Evolutionary conservation across 2,888 invertebrate species (phyloP).

Genomic region (Lasiommata megera): DNA sequence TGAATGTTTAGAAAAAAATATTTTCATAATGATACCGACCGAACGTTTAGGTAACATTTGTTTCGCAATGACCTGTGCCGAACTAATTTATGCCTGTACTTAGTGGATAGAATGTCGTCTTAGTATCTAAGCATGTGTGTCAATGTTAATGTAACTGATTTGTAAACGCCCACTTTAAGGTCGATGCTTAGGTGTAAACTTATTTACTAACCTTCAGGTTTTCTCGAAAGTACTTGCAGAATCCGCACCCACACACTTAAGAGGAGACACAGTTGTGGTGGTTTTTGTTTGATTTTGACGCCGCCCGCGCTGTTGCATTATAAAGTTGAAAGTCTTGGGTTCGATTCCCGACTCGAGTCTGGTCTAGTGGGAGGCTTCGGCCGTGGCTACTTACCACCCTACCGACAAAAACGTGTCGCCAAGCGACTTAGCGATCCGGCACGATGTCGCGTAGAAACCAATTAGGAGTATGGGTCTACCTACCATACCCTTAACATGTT

Average conservation of each 20-base stretch:
- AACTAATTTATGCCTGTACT: conserved; percentile 3
- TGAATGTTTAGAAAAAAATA: no score
- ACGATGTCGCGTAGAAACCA: no score
- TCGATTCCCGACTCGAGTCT: no score
- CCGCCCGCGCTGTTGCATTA: no score
- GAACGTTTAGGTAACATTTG: not conserved
- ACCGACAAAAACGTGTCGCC: no score
- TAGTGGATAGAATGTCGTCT: conserved; percentile 48
- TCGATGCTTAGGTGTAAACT: conserved; percentile 50
- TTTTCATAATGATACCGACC: not conserved
- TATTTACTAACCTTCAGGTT: conserved; percentile 32
- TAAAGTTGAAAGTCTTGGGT: no score
- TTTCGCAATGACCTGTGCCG: not conserved
- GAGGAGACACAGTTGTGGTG: not conserved
- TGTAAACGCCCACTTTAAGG: conserved; percentile 64
- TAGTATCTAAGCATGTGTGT: conserved; percentile 63
- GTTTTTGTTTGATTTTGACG: not conserved
- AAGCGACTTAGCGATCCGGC: no score
- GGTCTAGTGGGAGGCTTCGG: no score
- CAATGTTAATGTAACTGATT: conserved; percentile 62
- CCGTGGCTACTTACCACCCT: no score
- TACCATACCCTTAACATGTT: no score
- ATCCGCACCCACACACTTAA: conserved; percentile 25
- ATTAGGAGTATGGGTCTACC: no score
- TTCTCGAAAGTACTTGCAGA: conserved; percentile 18